These are phyloP conservation scores for Candoia aspera DNA, from an alignment of 2,113 vertebrate genomes.

Conservation along the genomic window DNA sequence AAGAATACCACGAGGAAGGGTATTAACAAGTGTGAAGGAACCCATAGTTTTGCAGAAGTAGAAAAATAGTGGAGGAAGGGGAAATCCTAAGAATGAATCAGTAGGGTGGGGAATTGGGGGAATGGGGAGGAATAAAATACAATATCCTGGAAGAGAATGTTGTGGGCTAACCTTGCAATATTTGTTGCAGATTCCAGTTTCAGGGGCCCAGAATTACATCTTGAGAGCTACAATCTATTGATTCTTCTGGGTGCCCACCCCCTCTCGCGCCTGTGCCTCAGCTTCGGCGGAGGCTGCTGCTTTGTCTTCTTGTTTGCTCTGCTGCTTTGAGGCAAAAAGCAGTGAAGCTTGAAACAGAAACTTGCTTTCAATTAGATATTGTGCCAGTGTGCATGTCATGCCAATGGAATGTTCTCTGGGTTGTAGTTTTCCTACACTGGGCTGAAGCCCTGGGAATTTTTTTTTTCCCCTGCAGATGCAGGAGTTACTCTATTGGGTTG, in stretches of 20 bases:
- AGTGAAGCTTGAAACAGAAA: background rate
- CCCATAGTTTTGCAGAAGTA: background rate
- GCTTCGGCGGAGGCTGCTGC: background rate
- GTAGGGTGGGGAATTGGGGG: background rate
- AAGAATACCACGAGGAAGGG: background rate
- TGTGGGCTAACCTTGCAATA: background rate
- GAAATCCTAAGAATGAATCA: background rate
- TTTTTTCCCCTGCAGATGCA: background rate
- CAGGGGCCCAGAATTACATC: background rate
- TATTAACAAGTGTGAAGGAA: background rate
- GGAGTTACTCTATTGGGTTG: background rate
- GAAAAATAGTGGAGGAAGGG: background rate
- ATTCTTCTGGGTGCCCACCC: background rate
- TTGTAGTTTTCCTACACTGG: background rate
- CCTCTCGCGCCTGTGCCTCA: background rate
- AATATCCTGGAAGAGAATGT: background rate
- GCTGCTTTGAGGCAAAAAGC: background rate
- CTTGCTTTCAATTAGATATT: conserved; percentile 12
- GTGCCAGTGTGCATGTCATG: background rate
- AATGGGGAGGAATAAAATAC: background rate
- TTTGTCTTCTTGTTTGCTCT: conserved; percentile 14
- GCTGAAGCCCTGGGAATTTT: conserved; percentile 6
- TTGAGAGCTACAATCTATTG: background rate
- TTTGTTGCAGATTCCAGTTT: background rate
- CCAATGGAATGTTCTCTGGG: background rate